Conservation (phyloP, 64 coral and sea anemone species). For the Actinia tenebrosa region DNA sequence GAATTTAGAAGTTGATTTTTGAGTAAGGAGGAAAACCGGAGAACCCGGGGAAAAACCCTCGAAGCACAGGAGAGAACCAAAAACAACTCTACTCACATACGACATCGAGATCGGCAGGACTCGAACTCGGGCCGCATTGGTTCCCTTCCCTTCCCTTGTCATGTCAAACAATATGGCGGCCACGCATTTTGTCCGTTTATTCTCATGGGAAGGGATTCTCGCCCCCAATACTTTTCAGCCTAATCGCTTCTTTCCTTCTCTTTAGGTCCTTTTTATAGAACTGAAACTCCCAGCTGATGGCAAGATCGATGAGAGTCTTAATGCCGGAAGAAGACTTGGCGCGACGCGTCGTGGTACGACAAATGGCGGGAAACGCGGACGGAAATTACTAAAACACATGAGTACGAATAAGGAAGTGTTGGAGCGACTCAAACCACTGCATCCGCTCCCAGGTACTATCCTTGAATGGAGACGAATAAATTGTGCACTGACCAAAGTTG, state of each 20-base stretch:
- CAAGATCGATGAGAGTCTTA: conserved; percentile 41
- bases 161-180: too few relatives aligned
- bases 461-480: conserved; percentile 90
- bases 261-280: conserved; percentile 67
- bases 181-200: too few relatives aligned
- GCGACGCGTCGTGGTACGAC: conserved; percentile 43
- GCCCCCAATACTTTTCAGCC: too few relatives aligned
- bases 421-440: conserved; percentile 66
- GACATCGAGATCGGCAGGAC: too few relatives aligned
- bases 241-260: background rate
- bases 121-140: too few relatives aligned
- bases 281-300: conserved; percentile 76
- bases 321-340: conserved; percentile 35
- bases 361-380: conserved; percentile 34
- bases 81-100: too few relatives aligned
- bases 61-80: too few relatives aligned
- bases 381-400: conserved; percentile 45
- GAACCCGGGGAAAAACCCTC: too few relatives aligned
- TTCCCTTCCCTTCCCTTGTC: too few relatives aligned
- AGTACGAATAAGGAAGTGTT: conserved; percentile 93
- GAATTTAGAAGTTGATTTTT: too few relatives aligned
- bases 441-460: conserved; percentile 72
- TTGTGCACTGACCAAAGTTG: conserved; percentile 76
- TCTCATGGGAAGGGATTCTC: too few relatives aligned
- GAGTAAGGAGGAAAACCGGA: too few relatives aligned